These are phyloP conservation scores for Diadromus collaris DNA, from an alignment of 2,888 invertebrate genomes.

Conservation along the genomic window DNA sequence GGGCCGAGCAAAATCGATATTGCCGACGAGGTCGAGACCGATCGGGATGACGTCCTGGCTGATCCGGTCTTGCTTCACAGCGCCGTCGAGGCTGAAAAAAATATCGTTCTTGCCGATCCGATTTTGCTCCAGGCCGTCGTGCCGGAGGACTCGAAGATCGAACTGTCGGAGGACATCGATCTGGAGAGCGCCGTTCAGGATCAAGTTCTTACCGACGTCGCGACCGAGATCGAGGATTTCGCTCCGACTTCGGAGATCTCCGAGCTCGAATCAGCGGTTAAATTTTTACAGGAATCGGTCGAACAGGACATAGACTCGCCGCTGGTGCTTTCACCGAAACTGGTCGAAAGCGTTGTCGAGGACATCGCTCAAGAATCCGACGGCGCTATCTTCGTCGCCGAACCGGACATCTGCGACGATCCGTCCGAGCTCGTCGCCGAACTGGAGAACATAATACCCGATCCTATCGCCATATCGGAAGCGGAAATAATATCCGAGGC, in stretches of 20 bases:
- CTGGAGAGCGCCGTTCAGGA: constrained; percentile 56
- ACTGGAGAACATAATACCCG: constrained; percentile 66
- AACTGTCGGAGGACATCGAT: constrained; percentile 66
- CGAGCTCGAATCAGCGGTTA: constrained; percentile 77
- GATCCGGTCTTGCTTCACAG: not conserved
- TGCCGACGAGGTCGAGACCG: constrained; percentile 34
- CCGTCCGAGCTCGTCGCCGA: constrained; percentile 68
- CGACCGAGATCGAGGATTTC: constrained; percentile 59
- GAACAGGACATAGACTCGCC: constrained; percentile 79
- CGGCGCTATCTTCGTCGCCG: constrained; percentile 67
- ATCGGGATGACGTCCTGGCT: not conserved
- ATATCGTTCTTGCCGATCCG: constrained; percentile 8
- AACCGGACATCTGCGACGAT: constrained; percentile 69
- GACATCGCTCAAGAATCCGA: constrained; percentile 63
- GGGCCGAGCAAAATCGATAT: constrained; percentile 34
- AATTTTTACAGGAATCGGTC: constrained; percentile 78
- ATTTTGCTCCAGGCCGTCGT: constrained; percentile 20
- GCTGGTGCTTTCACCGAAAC: constrained; percentile 72
- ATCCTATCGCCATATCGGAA: constrained; percentile 77
- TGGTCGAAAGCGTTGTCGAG: constrained; percentile 65
- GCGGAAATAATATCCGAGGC: constrained; percentile 79
- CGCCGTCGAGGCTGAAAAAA: not conserved
- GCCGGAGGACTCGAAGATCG: constrained; percentile 62
- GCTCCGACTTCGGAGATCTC: constrained; percentile 72
- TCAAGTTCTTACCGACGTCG: constrained; percentile 61